Conservation (phyloP, 2,113 vertebrate genomes). For the Phylloscopus whistleri region DNA sequence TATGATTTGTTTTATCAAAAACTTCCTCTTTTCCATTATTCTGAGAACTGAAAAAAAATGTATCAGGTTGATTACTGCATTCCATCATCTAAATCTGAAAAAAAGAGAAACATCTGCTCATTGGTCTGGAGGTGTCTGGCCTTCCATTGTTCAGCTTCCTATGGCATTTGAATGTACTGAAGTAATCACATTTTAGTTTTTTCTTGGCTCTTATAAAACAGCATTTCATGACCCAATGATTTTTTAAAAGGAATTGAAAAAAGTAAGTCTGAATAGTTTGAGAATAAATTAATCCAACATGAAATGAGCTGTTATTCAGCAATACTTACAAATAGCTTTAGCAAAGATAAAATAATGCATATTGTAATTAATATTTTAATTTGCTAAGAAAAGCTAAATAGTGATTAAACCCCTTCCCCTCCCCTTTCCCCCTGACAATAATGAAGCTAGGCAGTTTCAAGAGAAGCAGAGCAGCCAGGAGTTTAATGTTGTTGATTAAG, state of each 20-base stretch:
- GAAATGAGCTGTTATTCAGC: slow-evolving; percentile 30
- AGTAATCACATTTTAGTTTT: not conserved
- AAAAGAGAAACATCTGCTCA: slow-evolving; percentile 21
- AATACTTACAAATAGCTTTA: slow-evolving; percentile 65
- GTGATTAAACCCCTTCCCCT: slow-evolving; percentile 65
- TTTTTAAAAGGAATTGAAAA: slow-evolving; percentile 42
- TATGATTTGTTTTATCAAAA: not conserved
- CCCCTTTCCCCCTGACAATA: slow-evolving; percentile 67
- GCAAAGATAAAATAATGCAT: slow-evolving; percentile 74
- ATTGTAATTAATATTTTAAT: slow-evolving; percentile 83
- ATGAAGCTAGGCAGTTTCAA: slow-evolving; percentile 73
- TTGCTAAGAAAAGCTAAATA: slow-evolving; percentile 72
- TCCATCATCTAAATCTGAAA: not conserved
- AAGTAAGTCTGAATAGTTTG: slow-evolving; percentile 34
- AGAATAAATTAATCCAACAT: slow-evolving; percentile 53
- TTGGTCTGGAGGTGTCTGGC: not conserved
- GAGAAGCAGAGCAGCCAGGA: slow-evolving; percentile 67
- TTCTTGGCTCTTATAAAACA: slow-evolving; percentile 49
- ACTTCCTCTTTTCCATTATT: not conserved
- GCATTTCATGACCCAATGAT: slow-evolving; percentile 46
- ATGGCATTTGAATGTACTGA: not conserved
- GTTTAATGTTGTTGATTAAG: slow-evolving; percentile 78
- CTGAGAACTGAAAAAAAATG: not conserved
- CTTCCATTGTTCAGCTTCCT: not conserved
- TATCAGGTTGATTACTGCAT: not conserved